A percentile compares a stretch with the other conserved stretches of the same genome.
These are phyloP conservation scores for Oryzias dopingdopingensis DNA, from an alignment of 2,797 vertebrate genomes.

Conservation along the genomic window DNA sequence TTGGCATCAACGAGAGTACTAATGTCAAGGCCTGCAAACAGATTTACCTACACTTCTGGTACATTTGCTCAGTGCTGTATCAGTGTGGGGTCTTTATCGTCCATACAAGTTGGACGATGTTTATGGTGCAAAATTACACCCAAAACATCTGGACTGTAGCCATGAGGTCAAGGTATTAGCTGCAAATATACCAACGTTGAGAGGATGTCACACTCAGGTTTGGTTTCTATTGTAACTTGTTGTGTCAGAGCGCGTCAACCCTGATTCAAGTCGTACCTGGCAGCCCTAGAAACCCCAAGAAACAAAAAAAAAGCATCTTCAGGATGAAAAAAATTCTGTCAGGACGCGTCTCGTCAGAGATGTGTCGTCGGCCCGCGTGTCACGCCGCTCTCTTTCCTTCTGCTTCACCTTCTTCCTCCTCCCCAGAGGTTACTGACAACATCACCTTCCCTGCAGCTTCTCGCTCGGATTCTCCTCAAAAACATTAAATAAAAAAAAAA, in stretches of 20 bases:
- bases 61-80: conserved; percentile 80
- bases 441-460: conserved; percentile 6
- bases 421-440: conserved; percentile 58
- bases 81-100: conserved; percentile 91
- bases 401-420: conserved; percentile 50
- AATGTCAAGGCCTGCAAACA: conserved; percentile 37
- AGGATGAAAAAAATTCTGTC: conserved; percentile 39
- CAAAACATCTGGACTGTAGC: no score
- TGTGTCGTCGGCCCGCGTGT: conserved; percentile 46
- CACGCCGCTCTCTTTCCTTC: conserved; percentile 20
- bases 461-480: conserved; percentile 4
- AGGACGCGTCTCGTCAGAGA: conserved; percentile 40
- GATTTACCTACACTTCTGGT: conserved; percentile 63
- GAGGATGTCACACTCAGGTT: no score
- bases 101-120: conserved; percentile 90
- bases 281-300: conserved; percentile 23
- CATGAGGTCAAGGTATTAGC: no score
- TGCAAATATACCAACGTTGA: no score
- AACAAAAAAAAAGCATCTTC: conserved; percentile 15
- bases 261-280: conserved; percentile 33
- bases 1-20: conserved; percentile 57
- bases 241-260: conserved; percentile 18
- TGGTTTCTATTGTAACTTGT: background rate
- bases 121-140: conserved; percentile 37
- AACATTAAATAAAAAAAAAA: background rate